These are phyloP conservation scores for Sipha maydis DNA, from an alignment of 2,888 invertebrate species.

Conservation along the genomic window DNA sequence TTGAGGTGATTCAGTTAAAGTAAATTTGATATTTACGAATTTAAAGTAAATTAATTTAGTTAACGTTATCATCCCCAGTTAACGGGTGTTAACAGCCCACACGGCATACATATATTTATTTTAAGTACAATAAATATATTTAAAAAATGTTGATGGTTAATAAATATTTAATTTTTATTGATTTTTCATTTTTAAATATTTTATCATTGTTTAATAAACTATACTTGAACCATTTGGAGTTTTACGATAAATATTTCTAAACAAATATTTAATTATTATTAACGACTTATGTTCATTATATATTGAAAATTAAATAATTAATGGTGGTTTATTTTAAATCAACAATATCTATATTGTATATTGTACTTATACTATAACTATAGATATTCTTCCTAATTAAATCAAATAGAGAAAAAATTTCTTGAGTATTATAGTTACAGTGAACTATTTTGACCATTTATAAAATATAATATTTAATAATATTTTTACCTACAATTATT, in stretches of 20 bases:
- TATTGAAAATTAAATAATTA: neutral
- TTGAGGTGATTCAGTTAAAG: no score
- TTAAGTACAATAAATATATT: neutral
- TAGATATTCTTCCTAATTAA: neutral
- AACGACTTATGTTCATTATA: neutral
- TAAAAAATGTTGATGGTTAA: neutral
- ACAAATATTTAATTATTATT: neutral
- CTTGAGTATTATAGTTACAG: neutral
- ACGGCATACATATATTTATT: conserved; percentile 6
- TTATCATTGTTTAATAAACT: no score
- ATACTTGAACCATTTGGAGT: no score
- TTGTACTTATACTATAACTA: neutral
- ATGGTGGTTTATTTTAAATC: neutral
- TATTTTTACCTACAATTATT: no score
- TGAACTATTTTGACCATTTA: neutral
- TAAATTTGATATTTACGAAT: no score
- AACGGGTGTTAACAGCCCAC: no score
- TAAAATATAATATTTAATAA: neutral
- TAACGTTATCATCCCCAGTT: no score
- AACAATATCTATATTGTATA: no score
- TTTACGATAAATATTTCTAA: neutral
- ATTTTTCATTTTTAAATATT: no score
- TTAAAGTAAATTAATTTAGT: no score
- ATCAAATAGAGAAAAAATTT: neutral
- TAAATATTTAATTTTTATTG: neutral